These are phyloP conservation scores for Asobara japonica DNA, from an alignment of 1,140 invertebrate species.

Conservation along the genomic window DNA sequence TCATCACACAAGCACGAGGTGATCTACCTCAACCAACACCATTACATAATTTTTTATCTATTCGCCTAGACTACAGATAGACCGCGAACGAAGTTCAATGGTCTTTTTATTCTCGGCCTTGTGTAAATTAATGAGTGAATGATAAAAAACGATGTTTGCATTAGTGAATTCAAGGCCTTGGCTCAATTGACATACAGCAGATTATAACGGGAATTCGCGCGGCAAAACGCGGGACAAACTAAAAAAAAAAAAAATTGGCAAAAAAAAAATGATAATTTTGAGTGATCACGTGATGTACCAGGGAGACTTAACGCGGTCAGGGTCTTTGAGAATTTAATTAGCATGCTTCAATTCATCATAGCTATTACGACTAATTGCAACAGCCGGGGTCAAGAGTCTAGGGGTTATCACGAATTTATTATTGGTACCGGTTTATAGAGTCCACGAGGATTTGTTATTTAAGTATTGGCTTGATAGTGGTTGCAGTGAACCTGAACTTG, in stretches of 20 bases:
- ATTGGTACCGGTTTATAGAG: not conserved
- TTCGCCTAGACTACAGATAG: constrained; percentile 46
- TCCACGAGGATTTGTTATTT: not conserved
- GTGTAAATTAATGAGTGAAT: not conserved
- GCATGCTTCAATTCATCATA: not conserved
- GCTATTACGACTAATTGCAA: constrained; percentile 1
- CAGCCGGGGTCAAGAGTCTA: not conserved
- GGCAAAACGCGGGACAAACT: not conserved
- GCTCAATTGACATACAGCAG: too few species aligned
- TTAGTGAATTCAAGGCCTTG: not conserved
- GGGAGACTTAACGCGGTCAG: not conserved
- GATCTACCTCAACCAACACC: constrained; percentile 10
- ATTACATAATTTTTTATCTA: constrained; percentile 50
- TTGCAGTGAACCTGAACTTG: not conserved
- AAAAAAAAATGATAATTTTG: not conserved
- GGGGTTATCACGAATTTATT: not conserved
- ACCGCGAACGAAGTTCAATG: constrained; percentile 27
- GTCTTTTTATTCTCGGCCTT: not conserved
- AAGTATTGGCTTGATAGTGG: not conserved
- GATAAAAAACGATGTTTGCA: not conserved
- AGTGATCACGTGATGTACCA: not conserved
- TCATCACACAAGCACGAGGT: constrained; percentile 12
- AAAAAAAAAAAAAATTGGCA: not conserved
- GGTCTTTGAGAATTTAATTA: constrained; percentile 2
- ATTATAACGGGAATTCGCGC: too few species aligned